These are phyloP conservation scores for Synergus laeviventris DNA, from an alignment of 2,888 invertebrate species.

Conservation along the genomic window DNA sequence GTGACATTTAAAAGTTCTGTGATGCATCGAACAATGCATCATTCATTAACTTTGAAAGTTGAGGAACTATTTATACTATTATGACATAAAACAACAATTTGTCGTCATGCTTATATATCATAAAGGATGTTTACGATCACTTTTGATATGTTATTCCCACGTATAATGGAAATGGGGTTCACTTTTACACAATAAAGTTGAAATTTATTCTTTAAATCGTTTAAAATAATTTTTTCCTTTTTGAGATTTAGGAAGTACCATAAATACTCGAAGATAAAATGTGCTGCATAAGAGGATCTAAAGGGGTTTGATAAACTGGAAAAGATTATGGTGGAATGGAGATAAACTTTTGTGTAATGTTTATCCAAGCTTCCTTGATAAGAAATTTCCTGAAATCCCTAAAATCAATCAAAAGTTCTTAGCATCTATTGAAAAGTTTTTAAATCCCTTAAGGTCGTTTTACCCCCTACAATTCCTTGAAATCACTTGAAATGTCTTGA, in stretches of 20 bases:
- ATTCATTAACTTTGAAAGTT: not conserved
- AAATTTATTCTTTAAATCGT: not conserved
- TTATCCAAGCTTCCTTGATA: not conserved
- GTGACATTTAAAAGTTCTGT: not conserved
- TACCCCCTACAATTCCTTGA: too few relatives aligned
- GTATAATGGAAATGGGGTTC: too few relatives aligned
- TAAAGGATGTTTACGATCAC: not conserved
- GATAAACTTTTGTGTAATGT: slow-evolving; percentile 22
- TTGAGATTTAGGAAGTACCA: not conserved
- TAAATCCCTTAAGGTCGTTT: too few relatives aligned
- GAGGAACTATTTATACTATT: not conserved
- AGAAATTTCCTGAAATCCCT: not conserved
- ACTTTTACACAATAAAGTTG: not conserved
- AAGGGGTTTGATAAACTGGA: not conserved
- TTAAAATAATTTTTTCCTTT: not conserved
- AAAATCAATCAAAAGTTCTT: too few relatives aligned
- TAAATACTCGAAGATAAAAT: not conserved
- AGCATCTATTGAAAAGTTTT: too few relatives aligned
- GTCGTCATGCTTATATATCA: not conserved
- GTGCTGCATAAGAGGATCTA: not conserved
- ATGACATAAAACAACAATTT: not conserved
- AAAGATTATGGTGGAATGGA: not conserved
- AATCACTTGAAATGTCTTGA: too few relatives aligned
- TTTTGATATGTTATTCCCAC: not conserved
- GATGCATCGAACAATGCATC: not conserved